Percentiles rank a stretch among this genome's conserved stretches.
Conservation (phyloP, 2,797 vertebrate species). For the Falco peregrinus region DNA sequence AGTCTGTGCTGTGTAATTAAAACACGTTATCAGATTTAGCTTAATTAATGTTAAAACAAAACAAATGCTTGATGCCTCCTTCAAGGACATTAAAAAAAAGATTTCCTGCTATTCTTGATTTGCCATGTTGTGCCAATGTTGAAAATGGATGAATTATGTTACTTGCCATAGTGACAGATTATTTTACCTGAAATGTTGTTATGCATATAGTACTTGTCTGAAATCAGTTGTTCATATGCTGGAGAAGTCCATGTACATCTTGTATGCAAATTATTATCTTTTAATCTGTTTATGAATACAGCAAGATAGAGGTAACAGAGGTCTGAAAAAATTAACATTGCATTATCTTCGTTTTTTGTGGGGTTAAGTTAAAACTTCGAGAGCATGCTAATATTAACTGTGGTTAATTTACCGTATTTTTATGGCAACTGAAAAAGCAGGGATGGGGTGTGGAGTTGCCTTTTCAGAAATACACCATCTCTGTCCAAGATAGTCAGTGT, state of each 20-base stretch:
- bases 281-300: constrained; percentile 54
- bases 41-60: constrained; percentile 59
- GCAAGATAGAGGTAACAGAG: constrained; percentile 40
- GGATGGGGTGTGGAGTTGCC: fast-evolving
- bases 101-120: constrained; percentile 21
- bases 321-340: constrained; percentile 63
- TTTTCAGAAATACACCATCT: not conserved
- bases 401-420: not conserved
- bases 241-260: constrained; percentile 19
- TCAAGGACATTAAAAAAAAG: constrained; percentile 13
- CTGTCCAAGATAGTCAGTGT: not conserved
- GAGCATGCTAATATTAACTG: not conserved
- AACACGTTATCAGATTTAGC: constrained; percentile 40
- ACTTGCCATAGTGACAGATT: constrained; percentile 12
- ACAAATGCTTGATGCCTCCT: constrained; percentile 43
- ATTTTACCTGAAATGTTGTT: constrained; percentile 42
- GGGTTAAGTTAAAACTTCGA: constrained; percentile 10
- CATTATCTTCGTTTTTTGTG: constrained; percentile 36
- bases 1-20: constrained; percentile 44
- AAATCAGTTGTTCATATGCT: constrained; percentile 38
- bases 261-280: constrained; percentile 60
- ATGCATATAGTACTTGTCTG: constrained; percentile 1
- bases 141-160: constrained; percentile 38
- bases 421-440: not conserved
- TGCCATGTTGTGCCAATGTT: constrained; percentile 19